These are phyloP conservation scores for Urocitellus parryii DNA, from an alignment of 2,113 vertebrate genomes.

Conservation along the genomic window DNA sequence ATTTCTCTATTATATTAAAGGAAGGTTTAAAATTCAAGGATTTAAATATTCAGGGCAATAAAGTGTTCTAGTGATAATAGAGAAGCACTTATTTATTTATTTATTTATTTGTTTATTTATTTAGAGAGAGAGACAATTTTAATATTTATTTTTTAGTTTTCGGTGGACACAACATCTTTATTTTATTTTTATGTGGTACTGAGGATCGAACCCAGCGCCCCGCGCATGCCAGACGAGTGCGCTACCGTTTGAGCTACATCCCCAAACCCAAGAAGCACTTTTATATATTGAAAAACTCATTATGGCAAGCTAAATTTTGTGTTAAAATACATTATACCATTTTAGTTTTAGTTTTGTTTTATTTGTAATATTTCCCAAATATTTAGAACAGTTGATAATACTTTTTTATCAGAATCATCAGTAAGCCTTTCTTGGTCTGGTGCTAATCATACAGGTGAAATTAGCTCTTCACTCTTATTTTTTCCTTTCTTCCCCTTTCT, in stretches of 20 bases:
- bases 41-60: conserved; percentile 40
- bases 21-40: conserved; percentile 29
- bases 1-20: not conserved
- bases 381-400: not conserved
- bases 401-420: conserved; percentile 35
- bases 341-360: conserved; percentile 54
- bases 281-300: not conserved
- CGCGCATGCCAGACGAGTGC: too few relatives aligned
- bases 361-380: conserved; percentile 8
- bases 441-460: not conserved
- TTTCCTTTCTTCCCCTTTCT: not conserved
- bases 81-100: not conserved
- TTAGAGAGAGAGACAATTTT: too few relatives aligned
- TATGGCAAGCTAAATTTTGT: not conserved
- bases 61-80: not conserved
- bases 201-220: too few relatives aligned
- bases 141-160: too few relatives aligned
- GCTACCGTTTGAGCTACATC: too few relatives aligned
- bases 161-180: too few relatives aligned
- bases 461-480: not conserved
- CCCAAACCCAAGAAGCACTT: not conserved
- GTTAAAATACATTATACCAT: conserved; percentile 5
- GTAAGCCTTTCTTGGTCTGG: not conserved
- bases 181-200: too few relatives aligned
- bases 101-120: too few relatives aligned